Conservation (phyloP, 2,797 vertebrate species). For the Hoplostethus mediterraneus region DNA sequence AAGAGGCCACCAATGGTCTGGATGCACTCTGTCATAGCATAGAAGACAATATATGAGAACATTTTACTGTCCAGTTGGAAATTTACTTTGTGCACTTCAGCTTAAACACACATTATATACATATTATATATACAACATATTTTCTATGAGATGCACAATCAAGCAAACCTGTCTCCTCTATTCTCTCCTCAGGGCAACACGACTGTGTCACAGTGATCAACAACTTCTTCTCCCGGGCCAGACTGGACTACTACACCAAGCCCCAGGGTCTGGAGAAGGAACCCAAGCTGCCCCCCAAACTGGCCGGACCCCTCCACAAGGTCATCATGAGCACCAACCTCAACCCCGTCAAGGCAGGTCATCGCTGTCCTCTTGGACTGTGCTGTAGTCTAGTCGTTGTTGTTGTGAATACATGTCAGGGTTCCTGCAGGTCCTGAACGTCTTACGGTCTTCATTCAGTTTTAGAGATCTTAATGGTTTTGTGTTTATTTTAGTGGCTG, state of each 20-base stretch:
- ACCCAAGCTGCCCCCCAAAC: conserved; percentile 92
- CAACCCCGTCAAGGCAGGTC: conserved; percentile 93
- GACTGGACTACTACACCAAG: conserved; percentile 96
- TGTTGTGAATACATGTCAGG: no score
- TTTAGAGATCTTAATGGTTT: no score
- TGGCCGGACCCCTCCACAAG: conserved; percentile 95
- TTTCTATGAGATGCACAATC: not conserved
- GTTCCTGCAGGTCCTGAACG: no score
- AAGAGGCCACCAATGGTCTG: no score
- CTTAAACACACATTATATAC: not conserved
- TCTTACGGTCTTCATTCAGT: no score
- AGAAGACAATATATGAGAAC: no score
- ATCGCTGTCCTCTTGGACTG: not conserved
- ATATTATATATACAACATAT: no score
- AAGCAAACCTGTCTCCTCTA: not conserved
- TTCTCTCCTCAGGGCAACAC: conserved; percentile 90
- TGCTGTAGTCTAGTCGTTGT: no score
- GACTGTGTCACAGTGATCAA: conserved; percentile 99
- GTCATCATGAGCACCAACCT: conserved; percentile 97
- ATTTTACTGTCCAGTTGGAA: no score
- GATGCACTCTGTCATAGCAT: no score
- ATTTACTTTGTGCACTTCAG: no score
- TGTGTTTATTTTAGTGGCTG: no score
- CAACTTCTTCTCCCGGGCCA: conserved; percentile 96
- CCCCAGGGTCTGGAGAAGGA: conserved; percentile 95